Evolutionary conservation across 2,888 invertebrate species (phyloP), one percentile per base, ranked within the genome.

Genomic region (Biston stratarius): DNA sequence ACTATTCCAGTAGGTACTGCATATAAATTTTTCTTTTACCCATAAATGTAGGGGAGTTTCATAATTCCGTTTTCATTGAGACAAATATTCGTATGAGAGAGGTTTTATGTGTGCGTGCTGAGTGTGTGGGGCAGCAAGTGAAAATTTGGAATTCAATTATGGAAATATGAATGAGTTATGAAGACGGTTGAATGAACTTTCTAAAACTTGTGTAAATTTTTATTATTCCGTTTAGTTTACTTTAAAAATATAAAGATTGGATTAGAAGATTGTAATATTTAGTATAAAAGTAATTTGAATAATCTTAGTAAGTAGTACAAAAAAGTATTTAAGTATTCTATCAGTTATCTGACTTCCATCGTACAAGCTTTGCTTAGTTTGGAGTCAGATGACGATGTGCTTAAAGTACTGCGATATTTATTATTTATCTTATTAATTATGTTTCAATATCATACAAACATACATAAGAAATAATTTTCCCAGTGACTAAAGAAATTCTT

Each of bases 41-140:
- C 86, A 80, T 80, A 82, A 83, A 78, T 67, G 78, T 61, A 73
- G 82, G 86, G 86, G 85, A 84, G 85, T 84, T 82, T 80, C 89
- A 85, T 92, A 92, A 92, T 91, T 90, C 87, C 85, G 81, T 89
- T 92, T 92, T 90, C 90, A 91, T 92, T 92, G 92, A 92, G 91
- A 92, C 92, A 91, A 93, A 93, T 92, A 91, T 90, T 87, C 90
- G 87, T 89, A 89, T 87, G 87, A 88, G 75, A 80, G 84, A 79
- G 81, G 86, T 87, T 74, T 82, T 79, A 88, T 87, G 88, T 86
- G 84, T 88, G 86, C 82, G 71, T 62, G 62, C 75, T 67, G 83
- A 78, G 81, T 84, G 77, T 80, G 81, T 79, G 80, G 82, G 83
- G 81, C 80, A 81, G 52, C 48, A 48, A 81, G 83, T 84, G 77